Base-by-base conservation (phyloP, 2,797 vertebrate genomes). In the Danio aesculapii region DNA sequence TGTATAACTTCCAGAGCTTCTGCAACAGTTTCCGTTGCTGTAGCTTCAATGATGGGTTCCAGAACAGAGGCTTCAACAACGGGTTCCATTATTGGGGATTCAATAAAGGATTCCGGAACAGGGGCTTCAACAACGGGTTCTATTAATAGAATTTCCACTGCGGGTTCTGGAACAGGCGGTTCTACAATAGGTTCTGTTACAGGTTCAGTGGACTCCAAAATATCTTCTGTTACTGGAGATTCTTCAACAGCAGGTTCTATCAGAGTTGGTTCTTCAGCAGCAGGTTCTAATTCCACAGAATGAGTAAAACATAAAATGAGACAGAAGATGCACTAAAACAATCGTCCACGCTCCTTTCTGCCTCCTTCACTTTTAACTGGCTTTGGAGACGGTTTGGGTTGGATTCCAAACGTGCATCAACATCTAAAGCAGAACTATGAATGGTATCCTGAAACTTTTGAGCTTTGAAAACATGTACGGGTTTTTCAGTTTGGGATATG, bases 341-440 rank as follows among this genome's bases (percentile, higher is more conserved):
- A 9, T 49, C 43, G 8, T 64, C 50, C 70, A 41, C 16, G 47
- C 13, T 30, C 30, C 39, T 59, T 70, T 55, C 55, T 64, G 4
- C 8, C 19, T 82, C 89, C 91, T 88, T 90, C 90, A 83, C 88
- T 86, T 75, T 85, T 84, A n/a, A 86, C 83, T 81, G 85, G 69
- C 77, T 82, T 61, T 13, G 53, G 82, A 86, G 84, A 81, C 81
- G 81, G 68, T 74, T 7, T 57, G 41, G 17, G 19, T 46, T 11
- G 9, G 62, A 16, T 72, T 64, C 59, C n/a, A 74, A 43, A 73
- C 5, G n/a, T 58, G 41, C 19, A 50, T 12, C 49, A 46, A 46
- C 70, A 73, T 73, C 53, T 73, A 59, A 19, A 73, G 70, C n/a
- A 73, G 14, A 41, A 49, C 57, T n/a, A 47, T n/a, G 8, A 16